A percentile compares a stretch with the other conserved stretches of the same genome.
phyloP scores from a whole-genome alignment of 2,888 invertebrate genomes.

The Neelides folsomi region DNA sequence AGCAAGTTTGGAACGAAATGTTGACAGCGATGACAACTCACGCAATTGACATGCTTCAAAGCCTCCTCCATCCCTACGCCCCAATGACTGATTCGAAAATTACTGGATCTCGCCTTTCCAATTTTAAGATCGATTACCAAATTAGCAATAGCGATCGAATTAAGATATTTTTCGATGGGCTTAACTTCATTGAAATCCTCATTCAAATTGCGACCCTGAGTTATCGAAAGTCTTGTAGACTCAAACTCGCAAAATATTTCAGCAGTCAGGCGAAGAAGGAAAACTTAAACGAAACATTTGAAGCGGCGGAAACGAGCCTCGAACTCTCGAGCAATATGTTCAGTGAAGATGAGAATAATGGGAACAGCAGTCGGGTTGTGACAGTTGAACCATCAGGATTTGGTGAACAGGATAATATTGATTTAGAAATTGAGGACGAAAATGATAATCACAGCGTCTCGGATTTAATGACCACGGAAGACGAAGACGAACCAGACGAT shows the following conservation, averaged over 20 bases:
- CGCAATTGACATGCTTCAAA: conserved; percentile 19
- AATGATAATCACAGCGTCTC: conserved; percentile 32
- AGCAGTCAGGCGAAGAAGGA: neutral
- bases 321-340: too few relatives aligned
- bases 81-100: conserved; percentile 3
- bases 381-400: neutral
- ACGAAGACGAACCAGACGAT: conserved; percentile 32
- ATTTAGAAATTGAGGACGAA: conserved; percentile 20
- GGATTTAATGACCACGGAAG: conserved; percentile 33
- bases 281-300: neutral
- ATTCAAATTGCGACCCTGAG: conserved; percentile 29
- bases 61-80: conserved; percentile 18
- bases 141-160: conserved; percentile 25
- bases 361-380: conserved; percentile 6
- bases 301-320: neutral
- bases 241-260: conserved; percentile 23
- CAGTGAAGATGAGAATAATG: conserved; percentile 12
- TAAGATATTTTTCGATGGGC: conserved; percentile 23
- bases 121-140: conserved; percentile 22
- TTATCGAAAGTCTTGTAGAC: conserved; percentile 30
- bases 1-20: conserved; percentile 31
- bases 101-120: neutral
- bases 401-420: conserved; percentile 21
- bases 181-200: conserved; percentile 25
- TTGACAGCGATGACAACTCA: conserved; percentile 22